phyloP scores from a whole-genome alignment of 2,888 invertebrate species.

The Sinhomidia bicolor region DNA sequence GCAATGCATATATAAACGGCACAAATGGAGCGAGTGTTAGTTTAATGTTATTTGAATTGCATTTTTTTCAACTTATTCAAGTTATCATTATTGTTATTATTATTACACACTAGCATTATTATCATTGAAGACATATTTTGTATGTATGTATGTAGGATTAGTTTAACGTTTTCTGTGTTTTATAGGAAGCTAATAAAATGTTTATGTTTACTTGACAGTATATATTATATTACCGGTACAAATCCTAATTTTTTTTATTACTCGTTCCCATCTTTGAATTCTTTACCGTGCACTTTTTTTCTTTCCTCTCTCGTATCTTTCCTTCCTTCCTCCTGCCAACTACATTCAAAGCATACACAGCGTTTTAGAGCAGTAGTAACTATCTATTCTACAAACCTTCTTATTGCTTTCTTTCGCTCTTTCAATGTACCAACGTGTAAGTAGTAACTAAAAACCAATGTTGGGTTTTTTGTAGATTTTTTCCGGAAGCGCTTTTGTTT shows the following conservation, averaged over 20 bases:
- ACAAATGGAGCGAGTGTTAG: constrained; percentile 7
- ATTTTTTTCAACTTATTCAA: background rate
- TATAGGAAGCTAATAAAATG: background rate
- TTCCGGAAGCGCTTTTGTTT: constrained; percentile 71
- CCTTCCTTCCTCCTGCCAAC: background rate
- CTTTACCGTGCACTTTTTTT: too few species aligned
- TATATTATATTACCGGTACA: background rate
- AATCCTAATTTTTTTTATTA: background rate
- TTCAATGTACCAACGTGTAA: constrained; percentile 44
- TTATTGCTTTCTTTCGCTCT: constrained; percentile 48
- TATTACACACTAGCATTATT: background rate
- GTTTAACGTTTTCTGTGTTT: too few species aligned
- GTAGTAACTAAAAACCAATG: constrained; percentile 11
- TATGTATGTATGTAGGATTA: background rate
- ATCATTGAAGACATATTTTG: background rate
- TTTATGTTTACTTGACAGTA: background rate
- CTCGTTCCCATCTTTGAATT: background rate
- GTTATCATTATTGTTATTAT: background rate
- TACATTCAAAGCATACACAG: background rate
- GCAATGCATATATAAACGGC: background rate
- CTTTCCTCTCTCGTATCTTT: constrained; percentile 6
- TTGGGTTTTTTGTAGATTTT: constrained; percentile 39
- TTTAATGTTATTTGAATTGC: constrained; percentile 12
- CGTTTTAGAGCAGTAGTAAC: background rate
- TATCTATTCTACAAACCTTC: constrained; percentile 8